Evolutionary conservation across 2,113 vertebrate species (phyloP).

Genomic region (Micromys minutus): DNA sequence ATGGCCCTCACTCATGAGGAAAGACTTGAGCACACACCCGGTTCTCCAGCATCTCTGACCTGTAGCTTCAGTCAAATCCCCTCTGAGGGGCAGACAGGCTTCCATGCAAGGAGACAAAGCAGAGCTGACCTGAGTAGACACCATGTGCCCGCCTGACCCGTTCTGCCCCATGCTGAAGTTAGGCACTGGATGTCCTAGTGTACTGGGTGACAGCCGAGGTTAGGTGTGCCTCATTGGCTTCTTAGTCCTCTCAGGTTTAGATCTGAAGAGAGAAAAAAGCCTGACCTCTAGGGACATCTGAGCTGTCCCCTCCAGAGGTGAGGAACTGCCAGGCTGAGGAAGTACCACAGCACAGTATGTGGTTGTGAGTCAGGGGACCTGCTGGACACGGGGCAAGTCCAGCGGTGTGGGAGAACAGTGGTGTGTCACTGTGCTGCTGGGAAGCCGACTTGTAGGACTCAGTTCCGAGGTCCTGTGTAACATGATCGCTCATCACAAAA

Average conservation of each 20-base stretch:
- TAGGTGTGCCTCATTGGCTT: background rate
- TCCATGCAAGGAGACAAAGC: background rate
- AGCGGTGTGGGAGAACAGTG: background rate
- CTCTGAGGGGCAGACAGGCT: background rate
- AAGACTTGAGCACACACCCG: background rate
- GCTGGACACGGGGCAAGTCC: background rate
- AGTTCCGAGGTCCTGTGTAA: background rate
- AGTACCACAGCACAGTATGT: background rate
- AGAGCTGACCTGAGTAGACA: too few species aligned
- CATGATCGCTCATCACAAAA: background rate
- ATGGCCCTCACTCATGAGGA: background rate
- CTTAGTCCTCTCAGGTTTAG: background rate
- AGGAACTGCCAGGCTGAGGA: background rate
- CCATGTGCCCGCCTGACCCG: too few species aligned
- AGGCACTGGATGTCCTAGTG: background rate
- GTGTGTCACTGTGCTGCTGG: background rate
- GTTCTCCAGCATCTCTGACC: background rate
- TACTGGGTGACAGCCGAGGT: background rate
- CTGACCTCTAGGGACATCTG: background rate
- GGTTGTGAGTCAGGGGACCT: background rate
- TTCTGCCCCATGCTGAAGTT: background rate
- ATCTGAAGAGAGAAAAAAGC: background rate
- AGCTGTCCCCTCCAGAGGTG: background rate
- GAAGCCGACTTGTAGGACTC: background rate
- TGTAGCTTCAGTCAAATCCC: background rate